Base-by-base conservation (phyloP, 1,140 invertebrate species). In the Drosophila pectinifera region DNA sequence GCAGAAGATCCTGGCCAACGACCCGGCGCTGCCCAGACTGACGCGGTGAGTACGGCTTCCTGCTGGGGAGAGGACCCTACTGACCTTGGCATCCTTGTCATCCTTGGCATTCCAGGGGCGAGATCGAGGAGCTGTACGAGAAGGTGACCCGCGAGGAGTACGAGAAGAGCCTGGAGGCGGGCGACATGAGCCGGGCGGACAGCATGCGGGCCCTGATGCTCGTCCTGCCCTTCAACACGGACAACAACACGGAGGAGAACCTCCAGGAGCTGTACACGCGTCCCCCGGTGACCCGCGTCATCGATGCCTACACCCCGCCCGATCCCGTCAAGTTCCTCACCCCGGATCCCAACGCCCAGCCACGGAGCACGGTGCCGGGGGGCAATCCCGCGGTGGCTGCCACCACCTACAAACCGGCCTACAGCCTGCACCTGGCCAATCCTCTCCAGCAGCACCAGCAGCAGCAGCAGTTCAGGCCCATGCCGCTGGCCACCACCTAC, bases 161-260 rank as follows among this genome's bases (percentile, higher is more conserved):
- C 84, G 72, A 92, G 57, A 92, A 84, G 81, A 48, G 85, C 78
- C 49, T 92, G 79, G 48, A 92, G 46, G 81, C 84, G 39, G 88
- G 93, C 0, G 90, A 93, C 38, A 90, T 91, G 65, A 92, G 93
- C 2, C 91, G 91, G 2, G 92, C 93, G 20, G 92, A 94, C 55
- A 94, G 94, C 57, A 92, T 93, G 80, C 85, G 93, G 16, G 93
- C 94, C 0, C 57, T 95, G 3, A 94, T 94, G 93, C 91, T 94
- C 0, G 94, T 94, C 3, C 74, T 94, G 39, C 94, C 94, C 4
- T 94, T 93, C 48, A 94, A 93, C 34, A 91, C 92, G 3, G 92
- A 93, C 41, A 93, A 94, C 57, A 84, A 92, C 1, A 92, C 90
- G 31, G 59, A 92, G 48, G 92, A 92, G 41, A 88, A 91, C 38